Percentiles rank a stretch among this genome's conserved stretches.
Conservation (phyloP, 2,113 vertebrate genomes). For the Drymodes brunneopygia region DNA sequence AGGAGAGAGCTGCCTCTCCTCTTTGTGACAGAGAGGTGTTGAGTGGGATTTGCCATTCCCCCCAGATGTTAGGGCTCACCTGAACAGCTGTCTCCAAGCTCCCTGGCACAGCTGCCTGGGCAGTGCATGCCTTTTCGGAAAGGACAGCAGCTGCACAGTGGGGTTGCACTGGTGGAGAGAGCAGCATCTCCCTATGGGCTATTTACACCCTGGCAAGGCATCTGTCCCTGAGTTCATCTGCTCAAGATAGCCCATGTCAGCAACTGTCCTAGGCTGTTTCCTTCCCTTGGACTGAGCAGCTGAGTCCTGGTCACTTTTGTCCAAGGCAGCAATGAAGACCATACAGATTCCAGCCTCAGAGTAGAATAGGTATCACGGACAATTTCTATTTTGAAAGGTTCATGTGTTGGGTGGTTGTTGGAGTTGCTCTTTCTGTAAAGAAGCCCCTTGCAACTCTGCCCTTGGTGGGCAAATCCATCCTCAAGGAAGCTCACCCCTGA, state of each 20-base stretch:
- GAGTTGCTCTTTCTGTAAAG: too few species aligned
- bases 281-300: background rate
- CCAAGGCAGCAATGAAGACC: background rate
- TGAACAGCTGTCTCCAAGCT: background rate
- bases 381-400: background rate
- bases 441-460: too few species aligned
- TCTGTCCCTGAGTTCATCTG: background rate
- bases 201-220: background rate
- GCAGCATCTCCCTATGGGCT: background rate
- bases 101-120: background rate
- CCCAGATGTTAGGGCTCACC: background rate
- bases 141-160: background rate
- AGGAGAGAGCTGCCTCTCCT: background rate
- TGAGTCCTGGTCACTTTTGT: background rate
- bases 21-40: background rate
- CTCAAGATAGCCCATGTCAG: background rate
- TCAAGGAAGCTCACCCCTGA: too few species aligned
- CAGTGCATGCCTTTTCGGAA: background rate
- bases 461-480: too few species aligned
- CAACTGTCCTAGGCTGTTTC: background rate
- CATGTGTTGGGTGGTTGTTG: rapidly evolving
- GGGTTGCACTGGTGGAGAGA: background rate
- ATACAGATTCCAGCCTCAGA: background rate
- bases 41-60: background rate
- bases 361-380: background rate